These are phyloP conservation scores for Puntigrus tetrazona DNA, from an alignment of 2,113 vertebrate species.

Conservation along the genomic window DNA sequence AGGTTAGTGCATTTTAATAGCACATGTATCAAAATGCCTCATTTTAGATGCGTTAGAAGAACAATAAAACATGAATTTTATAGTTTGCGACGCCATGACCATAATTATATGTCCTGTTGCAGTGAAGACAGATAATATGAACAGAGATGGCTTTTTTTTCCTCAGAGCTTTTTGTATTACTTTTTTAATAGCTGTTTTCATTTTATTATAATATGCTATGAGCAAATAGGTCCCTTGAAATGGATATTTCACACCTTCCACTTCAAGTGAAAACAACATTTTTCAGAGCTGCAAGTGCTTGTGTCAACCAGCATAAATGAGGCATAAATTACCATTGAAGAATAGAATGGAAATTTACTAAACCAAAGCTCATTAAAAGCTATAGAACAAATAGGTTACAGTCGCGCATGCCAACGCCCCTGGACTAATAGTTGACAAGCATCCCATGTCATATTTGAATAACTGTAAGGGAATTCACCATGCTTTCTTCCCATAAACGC, in stretches of 20 bases:
- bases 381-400: slow-evolving; percentile 13
- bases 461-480: neutral
- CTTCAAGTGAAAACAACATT: slow-evolving; percentile 15
- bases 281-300: neutral
- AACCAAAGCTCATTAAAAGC: slow-evolving; percentile 3
- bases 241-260: neutral
- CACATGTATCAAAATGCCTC: neutral
- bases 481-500: neutral
- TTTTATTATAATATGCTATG: slow-evolving; percentile 4
- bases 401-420: neutral
- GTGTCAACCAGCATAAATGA: slow-evolving; percentile 13
- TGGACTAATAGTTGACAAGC: slow-evolving; percentile 1
- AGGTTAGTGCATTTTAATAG: slow-evolving; percentile 20
- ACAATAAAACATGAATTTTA: neutral
- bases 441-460: neutral
- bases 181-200: slow-evolving; percentile 25
- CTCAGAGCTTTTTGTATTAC: neutral
- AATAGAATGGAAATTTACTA: neutral
- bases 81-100: neutral
- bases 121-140: neutral
- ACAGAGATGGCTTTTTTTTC: neutral
- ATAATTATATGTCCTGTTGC: neutral
- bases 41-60: neutral
- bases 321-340: slow-evolving; percentile 6
- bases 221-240: neutral